Base-by-base conservation (phyloP, 37 sponge, comb jelly and placozoan species). In the Axinella damicornis region DNA sequence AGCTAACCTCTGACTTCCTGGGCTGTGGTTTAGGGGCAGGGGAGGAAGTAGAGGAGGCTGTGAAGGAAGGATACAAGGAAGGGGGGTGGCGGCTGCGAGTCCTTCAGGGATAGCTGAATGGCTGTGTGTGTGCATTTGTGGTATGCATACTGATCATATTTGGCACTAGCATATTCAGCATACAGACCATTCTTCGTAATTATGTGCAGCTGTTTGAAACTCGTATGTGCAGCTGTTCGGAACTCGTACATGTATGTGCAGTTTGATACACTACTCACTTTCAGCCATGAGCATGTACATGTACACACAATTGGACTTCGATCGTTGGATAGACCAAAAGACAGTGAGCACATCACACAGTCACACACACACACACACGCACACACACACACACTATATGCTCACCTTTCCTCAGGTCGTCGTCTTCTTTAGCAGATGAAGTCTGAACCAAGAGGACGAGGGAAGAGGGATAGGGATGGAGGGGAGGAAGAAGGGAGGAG, bases 101-200 rank as follows among this genome's bases (percentile, higher is more conserved):
- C 87, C 28, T 78, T 77, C 53, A 91, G 83, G 0, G 92, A 91
- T 52, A 91, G 63, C 66, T 82, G 76, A 33, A 91, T 91, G 27
- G 91, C 87, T 87, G 59, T 14, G 17, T 14, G 38, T 46, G 46
- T 46, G 46, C 9, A 9, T 46, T 4, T 46, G 46, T 46, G 46
- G n/a, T n/a, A n/a, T n/a, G n/a, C n/a, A n/a, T n/a, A n/a, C n/a
- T n/a, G n/a, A n/a, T n/a, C n/a, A n/a, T n/a, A n/a, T n/a, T n/a
- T n/a, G n/a, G n/a, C n/a, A n/a, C n/a, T n/a, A n/a, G n/a, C n/a
- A n/a, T n/a, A n/a, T n/a, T n/a, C n/a, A n/a, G n/a, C n/a, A n/a
- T n/a, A n/a, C n/a, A n/a, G n/a, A n/a, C n/a, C n/a, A n/a, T n/a
- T n/a, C n/a, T n/a, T n/a, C n/a, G n/a, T n/a, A n/a, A n/a, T n/a